phyloP scores from a whole-genome alignment of 2,888 invertebrate genomes.

The Microplitis deprimator region DNA sequence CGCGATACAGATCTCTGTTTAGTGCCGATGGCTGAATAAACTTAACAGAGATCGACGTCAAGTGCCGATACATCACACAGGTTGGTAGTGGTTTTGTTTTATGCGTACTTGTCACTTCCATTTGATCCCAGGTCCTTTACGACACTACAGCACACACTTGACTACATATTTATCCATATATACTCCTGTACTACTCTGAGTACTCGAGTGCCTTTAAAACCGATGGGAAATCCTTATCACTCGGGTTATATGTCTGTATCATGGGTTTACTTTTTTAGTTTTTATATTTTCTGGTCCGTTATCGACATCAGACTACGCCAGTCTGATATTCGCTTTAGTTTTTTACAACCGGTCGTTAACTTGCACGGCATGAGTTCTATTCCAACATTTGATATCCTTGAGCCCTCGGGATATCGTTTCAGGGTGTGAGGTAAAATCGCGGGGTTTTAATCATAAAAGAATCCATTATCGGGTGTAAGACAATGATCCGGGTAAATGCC shows the following conservation, averaged over 20 bases:
- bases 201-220: slow-evolving; percentile 4
- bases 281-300: slow-evolving; percentile 10
- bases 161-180: slow-evolving; percentile 11
- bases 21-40: not conserved
- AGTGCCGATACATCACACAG: slow-evolving; percentile 4
- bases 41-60: not conserved
- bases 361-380: slow-evolving; percentile 18
- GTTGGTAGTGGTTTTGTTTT: slow-evolving; percentile 19
- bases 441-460: slow-evolving; percentile 32
- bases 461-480: slow-evolving; percentile 33
- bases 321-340: slow-evolving; percentile 17
- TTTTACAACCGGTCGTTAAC: slow-evolving; percentile 34
- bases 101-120: slow-evolving; percentile 11
- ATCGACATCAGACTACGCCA: slow-evolving; percentile 20
- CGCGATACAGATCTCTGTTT: not conserved
- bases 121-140: slow-evolving; percentile 12
- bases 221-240: slow-evolving; percentile 33
- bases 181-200: slow-evolving; percentile 1
- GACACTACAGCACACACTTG: slow-evolving; percentile 2
- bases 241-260: slow-evolving; percentile 4
- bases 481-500: slow-evolving; percentile 21
- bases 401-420: slow-evolving; percentile 21
- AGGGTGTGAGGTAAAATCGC: slow-evolving; percentile 24
- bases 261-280: slow-evolving; percentile 10
- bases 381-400: not conserved